A percentile compares a stretch with the other conserved stretches of the same genome.
Evolutionary conservation across 2,113 vertebrate species (phyloP).

Genomic region (Gasterosteus aculeatus): DNA sequence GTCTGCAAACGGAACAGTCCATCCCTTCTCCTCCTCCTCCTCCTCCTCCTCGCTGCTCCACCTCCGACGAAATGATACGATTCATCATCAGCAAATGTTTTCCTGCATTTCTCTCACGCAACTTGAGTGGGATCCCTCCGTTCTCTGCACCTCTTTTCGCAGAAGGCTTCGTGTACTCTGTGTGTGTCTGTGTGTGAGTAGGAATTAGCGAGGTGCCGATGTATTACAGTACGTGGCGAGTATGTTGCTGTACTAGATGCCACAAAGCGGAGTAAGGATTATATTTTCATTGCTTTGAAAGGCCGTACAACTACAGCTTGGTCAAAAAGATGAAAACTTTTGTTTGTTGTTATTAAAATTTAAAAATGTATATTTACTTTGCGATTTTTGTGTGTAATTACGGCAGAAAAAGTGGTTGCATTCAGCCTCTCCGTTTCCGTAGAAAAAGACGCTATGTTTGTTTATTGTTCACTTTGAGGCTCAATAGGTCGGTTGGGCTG

Average conservation of each 20-base stretch:
- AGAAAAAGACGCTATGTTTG: not conserved
- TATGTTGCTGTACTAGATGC: constrained; percentile 9
- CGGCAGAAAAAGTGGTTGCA: not conserved
- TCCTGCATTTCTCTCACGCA: constrained; percentile 40
- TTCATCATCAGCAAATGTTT: constrained; percentile 61
- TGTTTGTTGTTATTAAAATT: not conserved
- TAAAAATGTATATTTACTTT: not conserved
- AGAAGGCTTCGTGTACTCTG: constrained; percentile 40
- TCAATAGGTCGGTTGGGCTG: constrained; percentile 1
- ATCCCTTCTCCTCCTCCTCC: not conserved
- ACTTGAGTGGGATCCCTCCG: constrained; percentile 28
- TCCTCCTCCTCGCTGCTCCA: not conserved
- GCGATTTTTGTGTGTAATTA: not conserved
- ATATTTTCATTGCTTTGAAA: constrained; percentile 6
- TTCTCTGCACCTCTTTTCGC: constrained; percentile 55
- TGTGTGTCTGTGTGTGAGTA: not conserved
- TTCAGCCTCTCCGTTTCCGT: not conserved
- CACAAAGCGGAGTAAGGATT: constrained; percentile 42
- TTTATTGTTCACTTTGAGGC: constrained; percentile 18
- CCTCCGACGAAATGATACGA: constrained; percentile 19
- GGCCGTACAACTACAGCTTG: not conserved
- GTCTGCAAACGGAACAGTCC: not conserved
- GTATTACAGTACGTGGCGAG: constrained; percentile 20
- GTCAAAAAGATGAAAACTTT: constrained; percentile 5
- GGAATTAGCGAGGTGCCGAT: constrained; percentile 47